These are phyloP conservation scores for Melanostoma mellinum DNA, from an alignment of 2,888 invertebrate genomes.

Conservation along the genomic window DNA sequence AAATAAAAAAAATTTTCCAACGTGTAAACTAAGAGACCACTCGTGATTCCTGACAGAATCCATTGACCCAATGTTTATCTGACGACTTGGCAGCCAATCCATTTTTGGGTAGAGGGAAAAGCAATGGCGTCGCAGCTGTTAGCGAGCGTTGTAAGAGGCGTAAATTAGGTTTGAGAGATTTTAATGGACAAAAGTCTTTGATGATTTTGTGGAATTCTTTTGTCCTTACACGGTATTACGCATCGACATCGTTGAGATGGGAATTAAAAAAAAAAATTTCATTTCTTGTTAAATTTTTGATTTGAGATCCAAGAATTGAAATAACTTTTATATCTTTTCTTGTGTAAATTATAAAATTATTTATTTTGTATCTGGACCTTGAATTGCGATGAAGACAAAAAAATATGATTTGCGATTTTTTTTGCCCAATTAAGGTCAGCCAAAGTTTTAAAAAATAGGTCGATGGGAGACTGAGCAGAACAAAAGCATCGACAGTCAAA, in stretches of 20 bases:
- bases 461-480: too few relatives aligned
- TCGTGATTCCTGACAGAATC: constrained; percentile 38
- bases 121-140: constrained; percentile 11
- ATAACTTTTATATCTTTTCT: too few relatives aligned
- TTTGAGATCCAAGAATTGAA: too few relatives aligned
- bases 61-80: constrained; percentile 54
- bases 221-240: constrained; percentile 10
- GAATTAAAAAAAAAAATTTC: not conserved
- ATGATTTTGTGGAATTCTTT: constrained; percentile 2
- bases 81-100: constrained; percentile 21
- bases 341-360: too few relatives aligned
- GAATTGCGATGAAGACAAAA: too few relatives aligned
- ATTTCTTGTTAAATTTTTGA: too few relatives aligned
- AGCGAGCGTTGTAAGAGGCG: not conserved
- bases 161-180: constrained; percentile 6
- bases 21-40: constrained; percentile 19
- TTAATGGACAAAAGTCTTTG: constrained; percentile 11
- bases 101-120: not conserved
- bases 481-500: too few relatives aligned
- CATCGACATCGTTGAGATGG: not conserved
- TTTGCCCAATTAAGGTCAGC: too few relatives aligned
- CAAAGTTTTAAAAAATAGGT: too few relatives aligned
- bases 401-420: too few relatives aligned
- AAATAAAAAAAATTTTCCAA: constrained; percentile 1
- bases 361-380: too few relatives aligned